Conservation (phyloP, 2,888 invertebrate species). For the Margaritifera margaritifera region DNA sequence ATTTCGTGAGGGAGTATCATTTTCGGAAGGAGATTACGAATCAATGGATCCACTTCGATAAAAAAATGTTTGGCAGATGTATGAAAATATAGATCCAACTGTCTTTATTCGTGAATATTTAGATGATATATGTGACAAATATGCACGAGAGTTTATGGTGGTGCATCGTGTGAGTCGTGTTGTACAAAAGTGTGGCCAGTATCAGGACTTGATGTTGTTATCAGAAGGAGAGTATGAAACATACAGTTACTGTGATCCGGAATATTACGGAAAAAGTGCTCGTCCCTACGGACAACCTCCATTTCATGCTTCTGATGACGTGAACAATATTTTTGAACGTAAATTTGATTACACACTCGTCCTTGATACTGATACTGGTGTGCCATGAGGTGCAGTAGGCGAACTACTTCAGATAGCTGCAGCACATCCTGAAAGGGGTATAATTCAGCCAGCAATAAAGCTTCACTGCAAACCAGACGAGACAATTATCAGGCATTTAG, state of each 20-base stretch:
- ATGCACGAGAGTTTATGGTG: constrained; percentile 61
- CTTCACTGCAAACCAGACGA: constrained; percentile 49
- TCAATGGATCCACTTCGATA: constrained; percentile 49
- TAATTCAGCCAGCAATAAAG: constrained; percentile 64
- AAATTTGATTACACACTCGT: constrained; percentile 29
- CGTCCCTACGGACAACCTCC: constrained; percentile 52
- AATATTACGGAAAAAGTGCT: constrained; percentile 53
- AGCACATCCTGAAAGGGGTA: constrained; percentile 60
- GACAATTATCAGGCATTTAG: constrained; percentile 65
- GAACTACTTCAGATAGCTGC: constrained; percentile 60
- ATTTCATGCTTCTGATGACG: constrained; percentile 59
- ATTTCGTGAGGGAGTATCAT: constrained; percentile 55
- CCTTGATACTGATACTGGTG: constrained; percentile 61
- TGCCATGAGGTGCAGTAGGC: constrained; percentile 53
- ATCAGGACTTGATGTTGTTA: constrained; percentile 65
- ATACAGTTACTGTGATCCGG: constrained; percentile 56
- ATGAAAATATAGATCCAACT: constrained; percentile 45
- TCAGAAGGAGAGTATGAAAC: constrained; percentile 60
- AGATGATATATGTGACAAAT: constrained; percentile 57
- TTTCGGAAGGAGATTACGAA: constrained; percentile 47
- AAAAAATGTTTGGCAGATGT: constrained; percentile 56
- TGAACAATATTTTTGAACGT: constrained; percentile 56
- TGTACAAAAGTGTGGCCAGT: constrained; percentile 64
- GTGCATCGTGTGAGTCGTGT: constrained; percentile 61
- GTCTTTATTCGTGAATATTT: constrained; percentile 56